Evolutionary conservation across 2,888 invertebrate genomes (phyloP), one percentile per base, ranked within the genome.

Genomic region (Cenopis cana): DNA sequence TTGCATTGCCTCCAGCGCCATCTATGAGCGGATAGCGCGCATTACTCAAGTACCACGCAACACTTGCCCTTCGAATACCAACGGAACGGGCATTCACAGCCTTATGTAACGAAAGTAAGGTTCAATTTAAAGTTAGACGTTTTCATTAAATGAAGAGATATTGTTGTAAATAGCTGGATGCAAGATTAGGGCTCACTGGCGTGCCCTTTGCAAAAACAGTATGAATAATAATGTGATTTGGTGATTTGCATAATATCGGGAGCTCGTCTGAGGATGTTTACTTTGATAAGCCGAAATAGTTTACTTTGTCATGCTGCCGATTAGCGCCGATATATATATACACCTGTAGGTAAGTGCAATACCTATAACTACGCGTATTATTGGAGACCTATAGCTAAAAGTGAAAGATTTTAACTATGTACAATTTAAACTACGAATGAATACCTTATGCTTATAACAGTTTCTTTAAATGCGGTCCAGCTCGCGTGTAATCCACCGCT

Each of bases 201-300:
- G 82, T 83, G 87, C 93, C 90, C 92, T 92, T 84, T 87, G 84
- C 87, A 90, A 91, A 93, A 91, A 92, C 92, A 91, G 87, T 89
- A 91, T 93, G 93, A 92, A 92, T 93, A 92, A 92, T 93, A 93
- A 92, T 91, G 79, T 82, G 83, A 92, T 92, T 90, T 56, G 61
- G 18, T 55, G 36, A 61, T 71, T 71, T 89, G 89, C 93, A 93
- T 93, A 91, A 91, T 90, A 90, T 90, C 85, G 83, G 81, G 79
- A 85, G 86, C 81, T 82, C 86, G 86, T 85, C 87, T 84, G 82
- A 87, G 85, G 81, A 85, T 90, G 87, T 91, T 90, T 91, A 86
- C 89, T 89, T 90, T 89, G 86, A 89, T 90, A 89, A 88, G 83
- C 78, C 75, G 77, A 81, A 81, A 82, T 85, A 86, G 86, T 86